Percentiles rank a stretch among this genome's conserved stretches.
phyloP scores from a whole-genome alignment of 1,140 invertebrate genomes.

The Lepidotrigona ventralis region DNA sequence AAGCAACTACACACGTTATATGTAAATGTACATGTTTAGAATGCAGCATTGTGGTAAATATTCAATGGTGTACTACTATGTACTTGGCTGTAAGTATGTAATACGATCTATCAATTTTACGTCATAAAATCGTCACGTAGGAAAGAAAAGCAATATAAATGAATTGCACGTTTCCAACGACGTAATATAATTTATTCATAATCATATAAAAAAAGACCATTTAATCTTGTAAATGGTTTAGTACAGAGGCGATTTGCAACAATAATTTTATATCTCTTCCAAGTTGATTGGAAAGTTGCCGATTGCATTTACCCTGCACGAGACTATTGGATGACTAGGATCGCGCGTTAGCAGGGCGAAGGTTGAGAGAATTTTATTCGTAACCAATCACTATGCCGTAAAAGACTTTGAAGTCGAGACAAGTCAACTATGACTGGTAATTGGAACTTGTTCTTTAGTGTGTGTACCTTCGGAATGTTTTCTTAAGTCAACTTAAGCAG shows the following conservation, averaged over 20 bases:
- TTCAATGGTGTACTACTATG: background rate
- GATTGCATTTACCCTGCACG: slow-evolving; percentile 57
- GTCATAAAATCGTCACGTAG: background rate
- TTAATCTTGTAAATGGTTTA: slow-evolving; percentile 65
- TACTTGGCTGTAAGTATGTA: too few relatives aligned
- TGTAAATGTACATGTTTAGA: background rate
- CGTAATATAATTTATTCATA: slow-evolving; percentile 76
- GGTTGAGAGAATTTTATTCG: slow-evolving; percentile 17
- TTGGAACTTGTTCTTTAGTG: background rate
- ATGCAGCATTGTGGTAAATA: background rate
- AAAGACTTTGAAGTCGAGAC: slow-evolving; percentile 28
- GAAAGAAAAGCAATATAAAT: background rate
- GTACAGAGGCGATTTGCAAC: slow-evolving; percentile 66
- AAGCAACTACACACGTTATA: background rate
- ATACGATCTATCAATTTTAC: background rate
- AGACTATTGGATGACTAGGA: slow-evolving; percentile 57
- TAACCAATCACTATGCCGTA: slow-evolving; percentile 21
- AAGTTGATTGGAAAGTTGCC: slow-evolving; percentile 40
- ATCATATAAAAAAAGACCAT: slow-evolving; percentile 74
- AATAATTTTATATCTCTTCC: slow-evolving; percentile 57
- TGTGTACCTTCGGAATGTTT: slow-evolving; percentile 60
- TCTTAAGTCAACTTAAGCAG: slow-evolving; percentile 32
- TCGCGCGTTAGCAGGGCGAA: slow-evolving; percentile 33
- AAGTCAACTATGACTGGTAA: background rate
- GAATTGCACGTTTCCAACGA: slow-evolving; percentile 61